Conservation (phyloP, 1,140 invertebrate species). For the Zaprionus davidi region DNA sequence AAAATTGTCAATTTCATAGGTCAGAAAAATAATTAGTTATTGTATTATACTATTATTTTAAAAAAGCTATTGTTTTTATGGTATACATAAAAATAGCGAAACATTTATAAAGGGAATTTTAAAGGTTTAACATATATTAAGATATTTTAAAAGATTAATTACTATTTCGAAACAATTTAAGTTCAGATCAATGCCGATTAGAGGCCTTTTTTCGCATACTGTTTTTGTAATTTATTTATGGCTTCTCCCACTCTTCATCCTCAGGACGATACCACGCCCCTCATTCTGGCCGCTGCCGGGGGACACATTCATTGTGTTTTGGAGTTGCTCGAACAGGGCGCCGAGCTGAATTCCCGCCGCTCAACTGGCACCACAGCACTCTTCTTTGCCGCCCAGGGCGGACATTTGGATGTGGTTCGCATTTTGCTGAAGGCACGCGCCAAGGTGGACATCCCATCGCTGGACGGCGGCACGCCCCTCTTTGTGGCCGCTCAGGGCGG, state of each 20-base stretch:
- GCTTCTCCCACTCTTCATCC: slow-evolving; percentile 7
- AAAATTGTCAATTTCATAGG: background rate
- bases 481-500: slow-evolving; percentile 97
- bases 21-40: background rate
- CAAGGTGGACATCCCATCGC: slow-evolving; percentile 91
- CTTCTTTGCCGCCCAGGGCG: slow-evolving; percentile 96
- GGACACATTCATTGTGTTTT: slow-evolving; percentile 94
- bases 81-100: background rate
- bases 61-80: background rate
- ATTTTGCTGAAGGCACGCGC: slow-evolving; percentile 91
- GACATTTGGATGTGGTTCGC: slow-evolving; percentile 92
- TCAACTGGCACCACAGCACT: slow-evolving; percentile 95
- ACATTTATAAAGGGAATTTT: background rate
- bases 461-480: slow-evolving; percentile 96
- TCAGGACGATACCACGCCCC: slow-evolving; percentile 96
- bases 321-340: slow-evolving; percentile 94
- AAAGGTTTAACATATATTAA: background rate
- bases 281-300: slow-evolving; percentile 94
- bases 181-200: background rate
- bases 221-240: background rate
- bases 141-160: background rate
- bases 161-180: background rate
- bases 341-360: slow-evolving; percentile 92
- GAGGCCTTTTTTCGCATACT: background rate
- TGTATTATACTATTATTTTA: background rate